A percentile compares a stretch with the other conserved stretches of the same genome.
phyloP scores from a whole-genome alignment of 1,140 invertebrate species.

The Zaprionus tsacasi region DNA sequence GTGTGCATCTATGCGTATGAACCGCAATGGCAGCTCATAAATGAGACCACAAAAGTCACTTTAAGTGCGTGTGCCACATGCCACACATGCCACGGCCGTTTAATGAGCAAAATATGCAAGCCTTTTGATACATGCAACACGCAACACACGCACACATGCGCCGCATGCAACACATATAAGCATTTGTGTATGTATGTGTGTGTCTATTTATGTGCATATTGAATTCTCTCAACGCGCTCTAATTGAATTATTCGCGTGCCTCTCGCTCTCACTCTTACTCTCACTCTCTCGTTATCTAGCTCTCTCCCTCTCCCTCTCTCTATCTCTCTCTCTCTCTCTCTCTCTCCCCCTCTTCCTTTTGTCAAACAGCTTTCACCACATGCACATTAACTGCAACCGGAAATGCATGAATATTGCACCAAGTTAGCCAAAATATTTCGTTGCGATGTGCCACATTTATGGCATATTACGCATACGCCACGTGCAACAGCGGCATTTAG shows the following conservation, averaged over 20 bases:
- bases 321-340: too few species aligned
- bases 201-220: not conserved
- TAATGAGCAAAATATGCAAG: constrained; percentile 39
- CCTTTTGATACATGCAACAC: not conserved
- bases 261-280: too few species aligned
- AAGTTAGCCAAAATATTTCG: constrained; percentile 1
- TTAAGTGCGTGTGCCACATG: constrained; percentile 66
- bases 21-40: constrained; percentile 70
- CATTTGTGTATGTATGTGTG: not conserved
- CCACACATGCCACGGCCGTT: constrained; percentile 56
- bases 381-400: not conserved
- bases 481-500: not conserved
- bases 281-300: too few species aligned
- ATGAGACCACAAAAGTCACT: constrained; percentile 73
- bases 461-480: not conserved
- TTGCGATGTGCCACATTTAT: not conserved
- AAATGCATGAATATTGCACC: not conserved
- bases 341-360: not conserved
- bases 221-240: constrained; percentile 26
- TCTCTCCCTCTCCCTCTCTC: not conserved
- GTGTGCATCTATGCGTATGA: constrained; percentile 29
- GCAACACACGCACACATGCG: constrained; percentile 34
- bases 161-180: not conserved
- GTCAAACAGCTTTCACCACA: not conserved
- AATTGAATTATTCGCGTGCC: not conserved